Percentiles rank a stretch among this genome's conserved stretches.
These are phyloP conservation scores for Gorsachius magnificus DNA, from an alignment of 2,797 vertebrate species.

Conservation along the genomic window DNA sequence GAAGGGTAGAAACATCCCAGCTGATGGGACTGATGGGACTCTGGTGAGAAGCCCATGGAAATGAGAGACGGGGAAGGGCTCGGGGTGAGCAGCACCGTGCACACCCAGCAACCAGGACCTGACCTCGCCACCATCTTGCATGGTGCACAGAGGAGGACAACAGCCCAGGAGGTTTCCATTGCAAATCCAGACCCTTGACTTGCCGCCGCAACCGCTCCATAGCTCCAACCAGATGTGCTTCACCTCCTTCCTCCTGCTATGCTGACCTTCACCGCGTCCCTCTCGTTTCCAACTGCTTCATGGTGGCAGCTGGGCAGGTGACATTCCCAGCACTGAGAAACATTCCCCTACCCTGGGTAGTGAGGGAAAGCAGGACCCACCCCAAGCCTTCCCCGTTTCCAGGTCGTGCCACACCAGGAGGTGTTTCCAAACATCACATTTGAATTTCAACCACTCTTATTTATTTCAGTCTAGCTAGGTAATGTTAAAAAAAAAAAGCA, in stretches of 20 bases:
- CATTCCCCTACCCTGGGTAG: neutral
- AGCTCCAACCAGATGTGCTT: accelerated
- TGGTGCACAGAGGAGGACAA: neutral
- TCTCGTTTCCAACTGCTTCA: accelerated
- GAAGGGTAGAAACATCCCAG: neutral
- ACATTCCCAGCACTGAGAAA: neutral
- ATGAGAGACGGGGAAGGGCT: neutral
- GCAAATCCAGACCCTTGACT: neutral
- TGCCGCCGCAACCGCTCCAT: neutral
- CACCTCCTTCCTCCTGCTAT: neutral
- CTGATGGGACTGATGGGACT: too few relatives aligned
- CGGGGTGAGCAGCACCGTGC: accelerated
- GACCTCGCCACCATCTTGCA: neutral
- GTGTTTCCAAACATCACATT: neutral
- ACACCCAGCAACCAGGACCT: neutral
- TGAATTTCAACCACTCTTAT: neutral
- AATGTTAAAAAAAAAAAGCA: neutral
- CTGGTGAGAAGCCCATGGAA: neutral
- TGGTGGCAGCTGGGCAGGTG: neutral
- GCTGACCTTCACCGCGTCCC: neutral
- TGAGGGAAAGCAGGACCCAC: neutral
- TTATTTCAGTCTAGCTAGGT: neutral
- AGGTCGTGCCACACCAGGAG: neutral
- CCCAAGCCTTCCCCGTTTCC: neutral
- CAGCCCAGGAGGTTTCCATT: neutral